Base-by-base conservation (phyloP, 2,113 vertebrate species). In the Osmerus eperlanus region DNA sequence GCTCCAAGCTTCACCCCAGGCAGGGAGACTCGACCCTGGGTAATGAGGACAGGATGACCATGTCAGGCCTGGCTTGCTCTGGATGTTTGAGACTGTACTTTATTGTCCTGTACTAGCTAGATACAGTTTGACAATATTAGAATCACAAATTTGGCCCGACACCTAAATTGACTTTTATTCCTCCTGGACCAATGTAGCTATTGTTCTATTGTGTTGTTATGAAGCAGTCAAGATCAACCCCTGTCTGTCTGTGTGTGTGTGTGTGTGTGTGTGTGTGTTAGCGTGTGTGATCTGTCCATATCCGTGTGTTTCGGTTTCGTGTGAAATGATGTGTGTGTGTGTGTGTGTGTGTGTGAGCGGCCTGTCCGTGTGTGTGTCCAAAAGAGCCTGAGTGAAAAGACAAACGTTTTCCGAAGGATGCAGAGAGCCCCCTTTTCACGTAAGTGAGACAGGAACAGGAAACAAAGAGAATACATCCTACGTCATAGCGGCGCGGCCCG, bases 391-490 rank as follows among this genome's bases (percentile, higher is more conserved):
- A 12, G 16, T 28, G 29, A 6, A 79, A 78, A 73, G 65, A 83
- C 75, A 83, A 78, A 81, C 9, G 55, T 60, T 78, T 83, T 87
- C 84, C 79, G 59, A 79, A 86, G 85, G 78, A 84, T 77, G 74
- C 53, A 18, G 51, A 11, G 51, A 23, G 25, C 70, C 51, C 2
- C 63, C 23, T 28, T 14, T 55, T 59, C 28, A 47, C 53, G 18
- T 29, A 59, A 73, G n/a, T 2, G 67, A 78, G 60, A 78, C 81
- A 83, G 83, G 85, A 86, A 88, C 74, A 82, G 86, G 83, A 87
- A 88, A 82, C 36, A 21, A 58, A 81, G 67, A 83, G 80, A 88
- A 87, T 86, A 59, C 81, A 75, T 72, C 65, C 78, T 81, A 87
- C 78, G 75, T 85, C 86, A 80, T 75, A 36, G 66, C 78, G 81